phyloP scores from a whole-genome alignment of 2,888 invertebrate species.

The Notodonta dromedarius region DNA sequence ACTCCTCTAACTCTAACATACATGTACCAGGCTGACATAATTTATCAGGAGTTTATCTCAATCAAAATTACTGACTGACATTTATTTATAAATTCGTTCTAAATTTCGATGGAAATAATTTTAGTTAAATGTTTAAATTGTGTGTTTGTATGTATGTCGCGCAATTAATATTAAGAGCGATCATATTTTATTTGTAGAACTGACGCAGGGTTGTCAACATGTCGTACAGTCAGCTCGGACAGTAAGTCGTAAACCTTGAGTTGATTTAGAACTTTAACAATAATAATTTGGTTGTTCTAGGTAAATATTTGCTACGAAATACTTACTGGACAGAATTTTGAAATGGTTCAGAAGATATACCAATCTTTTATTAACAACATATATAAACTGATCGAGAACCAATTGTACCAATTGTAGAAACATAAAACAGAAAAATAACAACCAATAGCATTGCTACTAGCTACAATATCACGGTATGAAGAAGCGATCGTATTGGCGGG shows the following conservation, averaged over 20 bases:
- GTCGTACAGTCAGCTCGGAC: too few relatives aligned
- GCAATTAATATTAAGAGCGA: slow-evolving; percentile 1
- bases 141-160: neutral
- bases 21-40: neutral
- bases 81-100: slow-evolving; percentile 14
- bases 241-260: neutral
- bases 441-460: too few relatives aligned
- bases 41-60: slow-evolving; percentile 14
- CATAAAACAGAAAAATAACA: too few relatives aligned
- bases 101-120: neutral
- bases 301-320: neutral
- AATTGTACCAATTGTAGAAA: too few relatives aligned
- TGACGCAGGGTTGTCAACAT: slow-evolving; percentile 17
- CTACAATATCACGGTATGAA: too few relatives aligned
- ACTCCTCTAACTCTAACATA: too few relatives aligned
- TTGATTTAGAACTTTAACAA: neutral
- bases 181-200: slow-evolving; percentile 24
- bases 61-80: slow-evolving; percentile 21
- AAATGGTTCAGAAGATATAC: too few relatives aligned
- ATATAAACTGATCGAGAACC: too few relatives aligned
- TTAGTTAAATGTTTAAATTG: neutral
- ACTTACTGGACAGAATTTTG: too few relatives aligned
- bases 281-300: neutral
- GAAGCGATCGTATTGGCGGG: too few relatives aligned
- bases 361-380: too few relatives aligned